Evolutionary conservation across 2,888 invertebrate genomes (phyloP), one percentile per base, ranked within the genome.

Genomic region (Drosophila flavopinicola): DNA sequence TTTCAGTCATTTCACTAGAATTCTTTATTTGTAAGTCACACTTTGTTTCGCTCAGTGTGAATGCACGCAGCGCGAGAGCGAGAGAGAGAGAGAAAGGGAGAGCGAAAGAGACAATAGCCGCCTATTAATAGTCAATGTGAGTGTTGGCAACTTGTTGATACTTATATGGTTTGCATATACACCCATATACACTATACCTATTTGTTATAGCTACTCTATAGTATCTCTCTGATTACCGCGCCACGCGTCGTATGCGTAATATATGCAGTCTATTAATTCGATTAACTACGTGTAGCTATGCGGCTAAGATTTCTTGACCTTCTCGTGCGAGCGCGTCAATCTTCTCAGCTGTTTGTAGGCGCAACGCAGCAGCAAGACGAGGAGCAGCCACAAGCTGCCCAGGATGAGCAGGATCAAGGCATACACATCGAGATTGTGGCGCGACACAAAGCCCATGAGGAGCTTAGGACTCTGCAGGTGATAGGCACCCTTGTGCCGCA

Each of bases 401-500:
- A 64, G n/a, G 6, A 35, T 7, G 6, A 74, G 15, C 17, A 57
- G 13, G 1, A 84, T 4, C 0, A 37, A 13, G 13, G 52, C 67
- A 20, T 73, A 53, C 1, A 93, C 91, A 78, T 93, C 93, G 6
- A 93, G 17, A 91, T 92, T 92, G 42, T 83, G 87, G 53, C 90
- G 91, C 0, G 89, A 91, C 4, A 92, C 53, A 89, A 92, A 91
- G 58, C 82, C 91, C 54, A 93, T 73, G 27, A 92, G 82, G 2
- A 90, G 57, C 0, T 91, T 91, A 3, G 93, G 92, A 85, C 91
- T 92, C 57, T 92, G 93, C 75, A 93, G 90, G 52, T 90, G 92
- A 2, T 88, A 78, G 0, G 93, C 93, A 6, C 93, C 93, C 27
- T 91, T 91, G 78, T 93, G 89, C 7, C 93, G 90, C 3, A 93